Conservation (phyloP, 2,888 invertebrate genomes). For the Capitulum mitella region DNA sequence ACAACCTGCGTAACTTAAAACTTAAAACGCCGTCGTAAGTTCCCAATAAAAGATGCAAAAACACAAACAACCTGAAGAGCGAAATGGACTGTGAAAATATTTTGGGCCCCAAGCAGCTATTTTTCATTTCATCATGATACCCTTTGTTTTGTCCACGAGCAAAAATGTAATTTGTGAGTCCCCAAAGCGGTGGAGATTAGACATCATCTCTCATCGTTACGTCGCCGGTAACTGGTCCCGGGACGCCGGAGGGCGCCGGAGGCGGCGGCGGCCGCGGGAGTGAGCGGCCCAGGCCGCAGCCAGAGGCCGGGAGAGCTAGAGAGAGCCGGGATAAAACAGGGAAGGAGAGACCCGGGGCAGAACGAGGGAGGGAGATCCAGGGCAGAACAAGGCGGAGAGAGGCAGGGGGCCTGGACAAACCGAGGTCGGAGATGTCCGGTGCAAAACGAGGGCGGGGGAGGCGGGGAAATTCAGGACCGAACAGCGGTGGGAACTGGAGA, state of each 20-base stretch:
- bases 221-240: slow-evolving; percentile 13
- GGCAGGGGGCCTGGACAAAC: not conserved
- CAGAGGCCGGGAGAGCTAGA: no score
- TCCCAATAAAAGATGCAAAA: no score
- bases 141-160: slow-evolving; percentile 21
- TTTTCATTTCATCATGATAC: not conserved
- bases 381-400: not conserved
- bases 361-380: not conserved
- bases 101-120: no score
- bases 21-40: no score
- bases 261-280: not conserved
- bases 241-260: not conserved
- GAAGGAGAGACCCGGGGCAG: not conserved
- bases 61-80: no score
- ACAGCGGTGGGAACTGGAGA: no score
- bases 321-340: no score
- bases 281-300: not conserved
- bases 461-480: no score
- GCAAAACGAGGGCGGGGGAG: no score
- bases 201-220: slow-evolving; percentile 22
- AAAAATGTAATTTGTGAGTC: slow-evolving; percentile 22
- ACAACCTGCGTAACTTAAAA: no score
- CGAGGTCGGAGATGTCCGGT: not conserved
- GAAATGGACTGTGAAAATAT: no score
- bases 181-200: slow-evolving; percentile 19